Base-by-base conservation (phyloP, 2,113 vertebrate species). In the Vireo altiloquus region DNA sequence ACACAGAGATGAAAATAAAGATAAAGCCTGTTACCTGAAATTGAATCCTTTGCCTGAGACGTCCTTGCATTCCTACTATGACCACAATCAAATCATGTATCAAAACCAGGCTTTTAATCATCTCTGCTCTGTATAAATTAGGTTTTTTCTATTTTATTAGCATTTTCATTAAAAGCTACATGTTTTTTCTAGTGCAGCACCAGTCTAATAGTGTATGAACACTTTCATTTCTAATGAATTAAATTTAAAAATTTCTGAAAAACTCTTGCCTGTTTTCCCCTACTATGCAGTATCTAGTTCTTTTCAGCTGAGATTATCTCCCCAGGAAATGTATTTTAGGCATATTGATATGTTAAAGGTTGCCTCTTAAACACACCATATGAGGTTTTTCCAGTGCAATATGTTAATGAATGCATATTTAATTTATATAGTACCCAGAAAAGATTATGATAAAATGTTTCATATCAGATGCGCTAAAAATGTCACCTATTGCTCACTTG, bases 401-500 rank as follows among this genome's bases (percentile, higher is more conserved):
- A 81, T 94, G 31, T 44, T 94, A 85, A 81, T 15, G 12, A 92
- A 89, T 83, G 64, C 3, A 9, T 94, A 60, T 63, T 96, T 91
- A 88, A 93, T 96, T 81, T 63, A 25, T 68, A n/a, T 50, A 82
- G 56, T 65, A 82, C 27, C 27, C 44, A 52, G 44, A 92, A 86
- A 52, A 90, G 33, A 84, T 77, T 65, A 78, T 70, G 78, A 87
- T 90, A 82, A 95, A 91, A 85, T 79, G 7, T 56, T 95, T 90
- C 64, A 37, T 74, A 60, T 47, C 79, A 78, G 59, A 40, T 61
- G 42, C 64, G 70, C 91, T 88, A 46, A 92, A 95, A 93, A 94
- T 88, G 92, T 87, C 68, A 86, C 68, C 66, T 83, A 56, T 82
- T 92, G 84, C 92, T 96, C 87, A 87, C 76, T 95, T 97, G n/a